Conservation (phyloP, 30 jellyfish, hydroid and myxozoan genomes). For the Rhopilema esculentum region DNA sequence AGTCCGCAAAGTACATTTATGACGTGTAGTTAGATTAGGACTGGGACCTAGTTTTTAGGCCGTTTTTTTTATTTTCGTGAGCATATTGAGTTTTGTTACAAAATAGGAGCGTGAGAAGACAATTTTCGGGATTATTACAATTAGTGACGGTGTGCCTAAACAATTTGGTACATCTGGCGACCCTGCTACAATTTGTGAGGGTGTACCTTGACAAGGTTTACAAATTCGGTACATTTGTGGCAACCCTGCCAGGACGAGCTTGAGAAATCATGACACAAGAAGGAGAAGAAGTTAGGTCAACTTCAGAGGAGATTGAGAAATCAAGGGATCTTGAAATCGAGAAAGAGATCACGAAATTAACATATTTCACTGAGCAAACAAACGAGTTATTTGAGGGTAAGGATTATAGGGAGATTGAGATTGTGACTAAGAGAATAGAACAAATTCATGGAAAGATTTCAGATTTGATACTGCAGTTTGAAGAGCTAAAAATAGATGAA, state of each 20-base stretch:
- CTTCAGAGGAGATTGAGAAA: slow-evolving; percentile 8
- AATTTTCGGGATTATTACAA: no score
- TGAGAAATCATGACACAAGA: slow-evolving; percentile 5
- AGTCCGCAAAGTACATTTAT: no score
- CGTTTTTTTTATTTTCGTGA: no score
- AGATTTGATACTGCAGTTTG: slow-evolving; percentile 16
- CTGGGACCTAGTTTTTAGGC: no score
- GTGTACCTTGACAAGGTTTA: no score
- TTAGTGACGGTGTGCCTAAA: no score
- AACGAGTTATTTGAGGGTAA: not conserved
- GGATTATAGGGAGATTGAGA: slow-evolving; percentile 8
- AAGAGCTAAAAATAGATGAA: slow-evolving; percentile 26
- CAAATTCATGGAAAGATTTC: not conserved
- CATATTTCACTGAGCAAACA: slow-evolving; percentile 15
- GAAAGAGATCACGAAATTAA: slow-evolving; percentile 9
- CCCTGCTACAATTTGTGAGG: no score
- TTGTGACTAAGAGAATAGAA: not conserved
- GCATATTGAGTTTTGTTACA: no score
- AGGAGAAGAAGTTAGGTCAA: not conserved
- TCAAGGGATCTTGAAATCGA: slow-evolving; percentile 20
- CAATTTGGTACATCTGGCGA: no score
- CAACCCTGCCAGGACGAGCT: slow-evolving; percentile 7
- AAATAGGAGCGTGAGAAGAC: no score
- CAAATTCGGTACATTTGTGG: no score
- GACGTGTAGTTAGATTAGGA: no score